Conservation (phyloP, 2,797 vertebrate genomes). For the Lutjanus campechanus region DNA sequence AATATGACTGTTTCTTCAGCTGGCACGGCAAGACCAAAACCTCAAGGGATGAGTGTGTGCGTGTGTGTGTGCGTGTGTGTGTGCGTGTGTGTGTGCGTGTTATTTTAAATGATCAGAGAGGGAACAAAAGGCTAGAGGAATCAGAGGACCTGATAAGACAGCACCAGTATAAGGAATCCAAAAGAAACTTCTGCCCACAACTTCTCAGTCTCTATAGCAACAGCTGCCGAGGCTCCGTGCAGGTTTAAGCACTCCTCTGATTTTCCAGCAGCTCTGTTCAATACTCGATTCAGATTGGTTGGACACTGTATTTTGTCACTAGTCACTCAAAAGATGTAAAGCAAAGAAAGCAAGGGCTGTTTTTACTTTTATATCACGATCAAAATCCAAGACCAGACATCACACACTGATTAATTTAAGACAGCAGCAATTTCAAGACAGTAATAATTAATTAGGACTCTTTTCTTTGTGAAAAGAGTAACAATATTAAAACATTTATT, state of each 20-base stretch:
- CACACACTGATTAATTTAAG: neutral
- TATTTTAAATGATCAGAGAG: constrained; percentile 35
- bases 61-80: constrained; percentile 13
- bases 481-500: neutral
- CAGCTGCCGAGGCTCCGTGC: constrained; percentile 69
- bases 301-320: constrained; percentile 24
- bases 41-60: constrained; percentile 13
- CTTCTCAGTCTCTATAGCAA: constrained; percentile 83
- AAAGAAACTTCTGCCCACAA: constrained; percentile 74
- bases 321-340: constrained; percentile 16
- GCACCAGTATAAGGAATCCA: constrained; percentile 53
- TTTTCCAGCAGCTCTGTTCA: constrained; percentile 47
- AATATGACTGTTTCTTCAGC: constrained; percentile 1
- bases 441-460: neutral
- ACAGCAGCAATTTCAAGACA: neutral
- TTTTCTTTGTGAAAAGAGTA: neutral
- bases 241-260: constrained; percentile 50
- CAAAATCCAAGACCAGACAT: neutral
- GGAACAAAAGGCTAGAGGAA: constrained; percentile 52
- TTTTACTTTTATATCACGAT: neutral
- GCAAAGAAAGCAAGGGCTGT: neutral
- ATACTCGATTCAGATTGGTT: constrained; percentile 41
- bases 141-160: constrained; percentile 43
- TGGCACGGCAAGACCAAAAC: constrained; percentile 7
- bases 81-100: neutral